Evolutionary conservation across 35 echinoderm and acorn worm species (phyloP).

Genomic region (Ptychodera flava): DNA sequence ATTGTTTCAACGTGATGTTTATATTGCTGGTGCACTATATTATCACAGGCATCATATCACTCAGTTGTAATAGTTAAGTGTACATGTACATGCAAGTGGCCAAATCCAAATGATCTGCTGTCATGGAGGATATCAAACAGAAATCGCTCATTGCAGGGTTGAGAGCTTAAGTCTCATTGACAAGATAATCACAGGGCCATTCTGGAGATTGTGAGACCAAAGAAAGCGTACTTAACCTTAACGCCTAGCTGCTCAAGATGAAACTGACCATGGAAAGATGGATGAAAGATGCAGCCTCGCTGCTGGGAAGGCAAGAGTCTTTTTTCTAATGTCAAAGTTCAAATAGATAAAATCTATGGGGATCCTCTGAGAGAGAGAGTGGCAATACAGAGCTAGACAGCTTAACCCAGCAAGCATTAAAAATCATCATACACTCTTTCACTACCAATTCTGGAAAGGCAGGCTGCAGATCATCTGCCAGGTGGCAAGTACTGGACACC

Average conservation of each 20-base stretch:
- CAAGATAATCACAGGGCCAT: slow-evolving; percentile 31
- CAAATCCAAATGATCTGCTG: slow-evolving; percentile 47
- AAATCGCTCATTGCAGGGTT: slow-evolving; percentile 22
- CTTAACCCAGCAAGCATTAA: slow-evolving; percentile 41
- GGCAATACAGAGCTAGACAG: slow-evolving; percentile 28
- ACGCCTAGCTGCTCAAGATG: background rate
- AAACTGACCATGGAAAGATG: slow-evolving; percentile 5
- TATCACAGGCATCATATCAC: slow-evolving; percentile 8
- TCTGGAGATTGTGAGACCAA: slow-evolving; percentile 17
- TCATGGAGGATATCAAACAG: slow-evolving; percentile 33
- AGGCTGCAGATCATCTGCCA: slow-evolving; percentile 60
- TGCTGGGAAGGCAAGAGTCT: background rate
- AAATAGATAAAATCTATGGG: background rate
- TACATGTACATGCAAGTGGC: too few species aligned
- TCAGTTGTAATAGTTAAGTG: slow-evolving; percentile 36
- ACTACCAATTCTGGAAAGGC: slow-evolving; percentile 35
- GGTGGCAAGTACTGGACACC: slow-evolving; percentile 53
- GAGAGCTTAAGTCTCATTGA: slow-evolving; percentile 15
- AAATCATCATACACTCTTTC: slow-evolving; percentile 44
- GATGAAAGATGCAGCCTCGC: background rate
- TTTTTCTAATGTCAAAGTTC: background rate
- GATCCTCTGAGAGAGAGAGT: background rate
- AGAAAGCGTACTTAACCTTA: background rate
- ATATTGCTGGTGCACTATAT: slow-evolving; percentile 62
- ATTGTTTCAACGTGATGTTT: slow-evolving; percentile 57